Percentiles rank a stretch among this genome's conserved stretches.
These are phyloP conservation scores for Acipenser oxyrinchus DNA, from an alignment of 2,797 vertebrate genomes.

Conservation along the genomic window DNA sequence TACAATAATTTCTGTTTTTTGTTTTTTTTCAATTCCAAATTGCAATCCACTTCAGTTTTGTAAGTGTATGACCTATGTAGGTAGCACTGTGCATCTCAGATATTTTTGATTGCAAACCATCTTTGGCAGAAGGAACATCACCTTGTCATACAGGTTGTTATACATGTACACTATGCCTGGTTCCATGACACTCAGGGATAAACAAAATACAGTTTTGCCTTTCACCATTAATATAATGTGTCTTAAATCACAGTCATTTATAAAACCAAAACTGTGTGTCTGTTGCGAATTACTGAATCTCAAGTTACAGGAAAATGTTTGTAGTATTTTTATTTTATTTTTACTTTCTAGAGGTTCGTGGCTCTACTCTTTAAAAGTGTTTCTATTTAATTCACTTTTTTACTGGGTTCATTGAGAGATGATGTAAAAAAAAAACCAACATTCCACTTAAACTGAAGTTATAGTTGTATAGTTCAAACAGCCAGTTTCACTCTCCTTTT, in stretches of 20 bases:
- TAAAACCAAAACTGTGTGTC: no score
- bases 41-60: no score
- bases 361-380: background rate
- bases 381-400: background rate
- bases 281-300: background rate
- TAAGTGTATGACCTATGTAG: no score
- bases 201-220: background rate
- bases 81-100: no score
- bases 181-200: background rate
- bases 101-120: no score
- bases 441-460: background rate
- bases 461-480: constrained; percentile 57
- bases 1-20: no score
- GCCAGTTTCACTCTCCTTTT: constrained; percentile 66
- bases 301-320: background rate
- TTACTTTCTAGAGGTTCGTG: no score
- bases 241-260: no score
- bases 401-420: background rate
- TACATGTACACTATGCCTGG: background rate
- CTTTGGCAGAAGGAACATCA: background rate
- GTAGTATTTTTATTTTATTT: no score
- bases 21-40: no score
- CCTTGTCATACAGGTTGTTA: background rate
- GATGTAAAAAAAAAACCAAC: background rate
- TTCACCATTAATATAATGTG: background rate